phyloP scores from a whole-genome alignment of 2,113 vertebrate species.

The Notothenia rossii region DNA sequence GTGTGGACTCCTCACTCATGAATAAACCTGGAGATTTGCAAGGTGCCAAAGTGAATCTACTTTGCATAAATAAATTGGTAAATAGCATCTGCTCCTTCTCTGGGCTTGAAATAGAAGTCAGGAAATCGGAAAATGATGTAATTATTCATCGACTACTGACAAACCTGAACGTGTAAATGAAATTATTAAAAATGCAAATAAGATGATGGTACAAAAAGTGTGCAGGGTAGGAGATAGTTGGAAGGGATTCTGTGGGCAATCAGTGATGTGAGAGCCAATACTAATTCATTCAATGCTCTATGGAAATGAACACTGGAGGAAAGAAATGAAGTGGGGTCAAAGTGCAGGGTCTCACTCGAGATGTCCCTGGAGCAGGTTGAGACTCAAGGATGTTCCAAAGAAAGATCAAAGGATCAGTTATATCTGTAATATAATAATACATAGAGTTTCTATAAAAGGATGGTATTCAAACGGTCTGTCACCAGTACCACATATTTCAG shows the following conservation, averaged over 20 bases:
- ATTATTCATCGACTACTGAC: conserved; percentile 42
- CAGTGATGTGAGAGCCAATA: conserved; percentile 5
- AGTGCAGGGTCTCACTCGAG: conserved; percentile 7
- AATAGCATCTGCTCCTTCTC: conserved; percentile 53
- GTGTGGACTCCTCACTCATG: conserved; percentile 53
- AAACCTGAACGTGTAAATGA: conserved; percentile 40
- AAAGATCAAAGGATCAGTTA: neutral
- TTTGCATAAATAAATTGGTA: conserved; percentile 73
- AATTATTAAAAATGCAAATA: conserved; percentile 22
- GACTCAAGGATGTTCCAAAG: conserved; percentile 23
- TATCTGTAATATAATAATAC: neutral
- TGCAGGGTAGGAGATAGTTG: neutral
- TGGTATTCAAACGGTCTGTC: neutral
- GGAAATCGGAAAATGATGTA: conserved; percentile 51
- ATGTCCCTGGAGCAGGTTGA: conserved; percentile 2
- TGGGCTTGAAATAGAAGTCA: conserved; percentile 37
- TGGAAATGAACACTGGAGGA: conserved; percentile 39
- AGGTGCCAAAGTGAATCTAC: conserved; percentile 72
- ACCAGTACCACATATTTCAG: neutral
- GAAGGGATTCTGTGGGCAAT: conserved; percentile 5
- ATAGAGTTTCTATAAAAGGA: neutral
- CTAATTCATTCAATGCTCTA: neutral
- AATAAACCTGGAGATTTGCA: conserved; percentile 61
- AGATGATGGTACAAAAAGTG: neutral
- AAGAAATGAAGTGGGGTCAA: conserved; percentile 21